A percentile compares a stretch with the other conserved stretches of the same genome.
phyloP scores from a whole-genome alignment of 2,888 invertebrate genomes.

The Helleia helle region DNA sequence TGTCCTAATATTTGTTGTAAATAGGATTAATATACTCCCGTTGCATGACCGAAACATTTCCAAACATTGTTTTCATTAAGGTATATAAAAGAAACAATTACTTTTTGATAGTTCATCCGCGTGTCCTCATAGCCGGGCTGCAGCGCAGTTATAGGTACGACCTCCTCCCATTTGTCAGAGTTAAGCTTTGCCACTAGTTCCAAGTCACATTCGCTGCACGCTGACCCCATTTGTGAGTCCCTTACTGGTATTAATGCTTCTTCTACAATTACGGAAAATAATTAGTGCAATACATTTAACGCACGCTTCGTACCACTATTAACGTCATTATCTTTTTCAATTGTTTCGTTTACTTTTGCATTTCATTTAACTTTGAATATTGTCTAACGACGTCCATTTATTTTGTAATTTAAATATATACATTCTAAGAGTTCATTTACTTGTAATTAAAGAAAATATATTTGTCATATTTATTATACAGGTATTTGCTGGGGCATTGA shows the following conservation, averaged over 20 bases:
- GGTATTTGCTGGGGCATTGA: too few relatives aligned
- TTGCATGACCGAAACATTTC: too few relatives aligned
- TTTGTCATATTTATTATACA: too few relatives aligned
- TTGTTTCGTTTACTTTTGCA: background rate
- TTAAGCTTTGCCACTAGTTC: constrained; percentile 52
- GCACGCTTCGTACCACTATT: constrained; percentile 3
- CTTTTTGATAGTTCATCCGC: constrained; percentile 72
- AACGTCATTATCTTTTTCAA: background rate
- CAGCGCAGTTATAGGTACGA: constrained; percentile 68
- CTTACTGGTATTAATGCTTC: constrained; percentile 58
- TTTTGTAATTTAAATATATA: background rate
- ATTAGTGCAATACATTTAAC: constrained; percentile 13
- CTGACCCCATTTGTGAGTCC: constrained; percentile 58
- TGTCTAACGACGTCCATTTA: too few relatives aligned
- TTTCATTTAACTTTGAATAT: background rate
- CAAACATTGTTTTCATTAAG: too few relatives aligned
- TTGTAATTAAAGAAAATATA: too few relatives aligned
- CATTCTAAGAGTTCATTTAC: too few relatives aligned
- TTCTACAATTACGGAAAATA: constrained; percentile 39
- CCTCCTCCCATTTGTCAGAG: constrained; percentile 71
- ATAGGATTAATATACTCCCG: too few relatives aligned
- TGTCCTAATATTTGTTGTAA: too few relatives aligned
- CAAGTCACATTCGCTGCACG: constrained; percentile 56
- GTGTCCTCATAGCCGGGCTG: constrained; percentile 73
- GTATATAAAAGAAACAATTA: constrained; percentile 22